Percentiles rank a stretch among this genome's conserved stretches.
These are phyloP conservation scores for Masticophis lateralis DNA, from an alignment of 2,797 vertebrate species.

Conservation along the genomic window DNA sequence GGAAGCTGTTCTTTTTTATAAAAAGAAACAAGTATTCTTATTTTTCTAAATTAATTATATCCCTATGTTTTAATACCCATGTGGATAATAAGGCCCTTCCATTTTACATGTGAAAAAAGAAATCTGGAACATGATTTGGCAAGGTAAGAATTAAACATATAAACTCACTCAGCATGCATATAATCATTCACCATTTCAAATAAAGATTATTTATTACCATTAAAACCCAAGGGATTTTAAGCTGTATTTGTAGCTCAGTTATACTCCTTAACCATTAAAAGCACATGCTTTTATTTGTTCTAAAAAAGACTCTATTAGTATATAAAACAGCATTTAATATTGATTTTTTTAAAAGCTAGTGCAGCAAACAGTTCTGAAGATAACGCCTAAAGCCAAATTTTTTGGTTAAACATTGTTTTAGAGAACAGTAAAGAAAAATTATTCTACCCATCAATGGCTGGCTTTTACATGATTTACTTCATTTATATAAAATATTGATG, in stretches of 20 bases:
- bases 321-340: slow-evolving; percentile 38
- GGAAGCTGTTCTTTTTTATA: slow-evolving; percentile 34
- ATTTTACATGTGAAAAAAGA: slow-evolving; percentile 40
- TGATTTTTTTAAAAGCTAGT: slow-evolving; percentile 56
- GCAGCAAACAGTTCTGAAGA: slow-evolving; percentile 70
- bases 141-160: slow-evolving; percentile 75
- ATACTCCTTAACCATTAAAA: slow-evolving; percentile 56
- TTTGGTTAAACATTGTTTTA: slow-evolving; percentile 10
- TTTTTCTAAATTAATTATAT: slow-evolving; percentile 48
- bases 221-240: slow-evolving; percentile 64
- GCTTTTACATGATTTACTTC: neutral
- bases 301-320: slow-evolving; percentile 38
- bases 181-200: slow-evolving; percentile 60
- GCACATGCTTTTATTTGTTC: slow-evolving; percentile 73
- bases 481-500: neutral
- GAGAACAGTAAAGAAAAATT: slow-evolving; percentile 5
- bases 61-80: slow-evolving; percentile 40
- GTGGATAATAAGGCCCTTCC: slow-evolving; percentile 38
- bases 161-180: slow-evolving; percentile 70
- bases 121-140: slow-evolving; percentile 61
- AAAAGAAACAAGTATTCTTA: slow-evolving; percentile 36
- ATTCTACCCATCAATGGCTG: neutral
- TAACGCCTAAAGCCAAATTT: slow-evolving; percentile 54
- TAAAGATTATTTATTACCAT: slow-evolving; percentile 57
- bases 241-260: slow-evolving; percentile 56